Base-by-base conservation (phyloP, 2,888 invertebrate genomes). In the Neoascia interrupta region DNA sequence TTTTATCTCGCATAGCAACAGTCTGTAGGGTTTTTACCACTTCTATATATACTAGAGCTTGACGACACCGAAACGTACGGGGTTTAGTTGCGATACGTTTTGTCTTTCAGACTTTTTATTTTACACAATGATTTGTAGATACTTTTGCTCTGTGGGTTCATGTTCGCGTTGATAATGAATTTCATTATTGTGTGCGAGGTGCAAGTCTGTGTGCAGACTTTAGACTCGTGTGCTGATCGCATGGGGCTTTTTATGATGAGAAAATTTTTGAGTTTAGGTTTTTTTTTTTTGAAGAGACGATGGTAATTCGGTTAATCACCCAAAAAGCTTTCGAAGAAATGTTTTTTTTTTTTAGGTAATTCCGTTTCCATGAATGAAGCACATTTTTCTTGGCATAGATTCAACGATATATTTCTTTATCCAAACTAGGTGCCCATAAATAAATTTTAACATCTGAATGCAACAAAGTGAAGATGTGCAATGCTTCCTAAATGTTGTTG, bases 1-100 rank as follows among this genome's bases (percentile, higher is more conserved):
- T 18, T 64, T 64, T 47, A 21, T n/a, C 36, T 18, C 72, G 64
- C 76, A n/a, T 76, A 66, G 76, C 76, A 76, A 76, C 76, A 72
- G 64, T 39, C 28, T 28, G 10, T 13, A 43, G 37, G 47, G 43
- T 28, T 54, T 45, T 15, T 47, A 19, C n/a, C 31, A 18, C 37
- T 56, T 13, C n/a, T 16, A n/a, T n/a, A n/a, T n/a, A n/a, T n/a
- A 23, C 36, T 15, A 15, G 34, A 23, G 10, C 8, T 19, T 66
- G 66, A 36, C 54, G 64, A 28, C 53, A 64, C 23, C 34, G 21
- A 19, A 6, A 16, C n/a, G 43, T 13, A 16, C 21, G 37, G 36
- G 13, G n/a, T 43, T 36, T 41, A n/a, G n/a, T n/a, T n/a, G n/a
- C n/a, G n/a, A n/a, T n/a, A n/a, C n/a, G n/a, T n/a, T n/a, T n/a